Conservation (phyloP, 2,113 vertebrate species). For the Pandion haliaetus region DNA sequence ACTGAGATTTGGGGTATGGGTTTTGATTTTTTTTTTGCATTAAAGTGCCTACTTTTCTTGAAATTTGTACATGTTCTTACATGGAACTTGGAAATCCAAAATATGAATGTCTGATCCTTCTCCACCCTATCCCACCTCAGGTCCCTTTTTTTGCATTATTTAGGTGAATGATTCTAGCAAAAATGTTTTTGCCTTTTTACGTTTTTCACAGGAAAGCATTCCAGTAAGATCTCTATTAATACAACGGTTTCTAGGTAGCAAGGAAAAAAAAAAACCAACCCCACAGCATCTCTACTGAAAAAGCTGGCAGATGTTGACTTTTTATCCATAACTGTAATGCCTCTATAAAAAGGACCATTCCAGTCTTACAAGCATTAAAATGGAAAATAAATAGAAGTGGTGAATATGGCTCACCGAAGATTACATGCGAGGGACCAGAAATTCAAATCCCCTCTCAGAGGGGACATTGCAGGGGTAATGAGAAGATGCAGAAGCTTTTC, state of each 20-base stretch:
- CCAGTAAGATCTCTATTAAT: neutral
- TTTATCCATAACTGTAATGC: neutral
- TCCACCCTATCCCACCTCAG: neutral
- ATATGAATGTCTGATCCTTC: neutral
- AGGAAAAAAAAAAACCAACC: neutral
- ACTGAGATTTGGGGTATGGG: too few relatives aligned
- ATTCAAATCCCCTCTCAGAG: constrained; percentile 30
- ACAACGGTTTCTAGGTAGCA: constrained; percentile 33
- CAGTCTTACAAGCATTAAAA: neutral
- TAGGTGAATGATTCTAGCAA: neutral
- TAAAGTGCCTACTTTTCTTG: neutral
- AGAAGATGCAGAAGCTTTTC: constrained; percentile 48
- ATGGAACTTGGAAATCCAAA: neutral
- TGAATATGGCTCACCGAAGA: neutral
- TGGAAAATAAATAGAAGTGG: constrained; percentile 40
- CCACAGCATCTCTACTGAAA: neutral
- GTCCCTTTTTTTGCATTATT: neutral
- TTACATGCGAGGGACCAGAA: neutral
- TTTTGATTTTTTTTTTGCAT: too few relatives aligned
- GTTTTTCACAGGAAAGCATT: neutral
- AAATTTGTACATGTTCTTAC: neutral
- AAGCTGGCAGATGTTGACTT: constrained; percentile 47
- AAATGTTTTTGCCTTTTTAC: neutral
- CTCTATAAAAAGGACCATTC: constrained; percentile 13
- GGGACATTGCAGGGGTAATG: constrained; percentile 31